These are phyloP conservation scores for Anomalospiza imberbis DNA, from an alignment of 2,797 vertebrate genomes.

Conservation along the genomic window DNA sequence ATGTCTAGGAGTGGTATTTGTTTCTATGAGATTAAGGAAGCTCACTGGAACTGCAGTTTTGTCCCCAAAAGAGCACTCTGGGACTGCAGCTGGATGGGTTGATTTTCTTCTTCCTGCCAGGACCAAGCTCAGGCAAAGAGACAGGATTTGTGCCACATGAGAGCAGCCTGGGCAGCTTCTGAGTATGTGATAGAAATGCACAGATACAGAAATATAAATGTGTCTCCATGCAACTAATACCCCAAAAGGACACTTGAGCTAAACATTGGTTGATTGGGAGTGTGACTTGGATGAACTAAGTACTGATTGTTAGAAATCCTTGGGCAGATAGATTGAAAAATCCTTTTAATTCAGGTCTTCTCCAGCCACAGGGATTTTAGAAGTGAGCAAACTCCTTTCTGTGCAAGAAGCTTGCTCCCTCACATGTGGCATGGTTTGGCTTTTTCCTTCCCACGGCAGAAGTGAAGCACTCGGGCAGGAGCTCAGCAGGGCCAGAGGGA, in stretches of 20 bases:
- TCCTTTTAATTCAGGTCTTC: not conserved
- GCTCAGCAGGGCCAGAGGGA: not conserved
- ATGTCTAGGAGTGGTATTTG: not conserved
- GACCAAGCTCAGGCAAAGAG: not conserved
- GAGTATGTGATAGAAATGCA: not conserved
- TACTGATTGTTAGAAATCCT: not conserved
- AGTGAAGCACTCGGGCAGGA: not conserved
- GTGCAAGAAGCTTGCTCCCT: not conserved
- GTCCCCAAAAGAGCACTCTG: not conserved
- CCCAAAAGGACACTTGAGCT: not conserved
- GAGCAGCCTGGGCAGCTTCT: not conserved
- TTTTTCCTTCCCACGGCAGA: not conserved
- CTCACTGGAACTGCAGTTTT: not conserved
- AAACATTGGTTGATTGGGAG: fast-evolving
- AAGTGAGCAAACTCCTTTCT: not conserved
- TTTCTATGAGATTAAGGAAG: not conserved
- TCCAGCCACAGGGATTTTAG: not conserved
- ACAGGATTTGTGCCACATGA: not conserved
- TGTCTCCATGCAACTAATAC: not conserved
- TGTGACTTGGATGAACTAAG: not conserved
- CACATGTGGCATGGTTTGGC: fast-evolving
- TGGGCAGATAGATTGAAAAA: not conserved
- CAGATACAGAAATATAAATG: not conserved
- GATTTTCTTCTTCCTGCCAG: not conserved
- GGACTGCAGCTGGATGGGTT: not conserved